Evolutionary conservation across 2,797 vertebrate genomes (phyloP), one percentile per base, ranked within the genome.

Genomic region (Carapus acus): DNA sequence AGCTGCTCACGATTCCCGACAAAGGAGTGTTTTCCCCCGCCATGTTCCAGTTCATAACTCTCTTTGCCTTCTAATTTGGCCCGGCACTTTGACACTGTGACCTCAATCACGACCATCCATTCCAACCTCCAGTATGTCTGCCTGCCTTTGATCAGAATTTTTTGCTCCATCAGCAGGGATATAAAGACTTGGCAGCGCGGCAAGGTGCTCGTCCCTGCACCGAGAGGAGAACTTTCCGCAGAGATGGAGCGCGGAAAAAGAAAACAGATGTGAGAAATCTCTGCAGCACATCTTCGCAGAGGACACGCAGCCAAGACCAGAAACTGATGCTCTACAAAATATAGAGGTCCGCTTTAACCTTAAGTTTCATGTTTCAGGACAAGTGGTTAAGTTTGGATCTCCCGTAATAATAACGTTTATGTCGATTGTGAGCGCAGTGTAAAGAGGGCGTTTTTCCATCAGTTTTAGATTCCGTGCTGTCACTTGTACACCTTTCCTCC

Each of bases 241-340:
- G 71, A 55, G 45, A 19, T 15, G 13, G 23, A 56, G 49, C 16
- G 33, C 6, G 29, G 15, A 75, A 62, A 78, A 55, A 46, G 20
- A 56, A 76, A 76, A 69, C 78, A 82, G 54, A 81, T 74, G 67
- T 52, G 47, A 49, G 43, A 56, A 43, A 67, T 27, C 29, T 59
- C 43, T 70, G 73, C 63, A 45, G 18, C 52, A 13, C 19, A 44
- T 51, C 49, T 48, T 31, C 20, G 11, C 11, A n/a, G n/a, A 23
- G 13, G 38, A 29, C 49, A n/a, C n/a, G n/a, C n/a, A n/a, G n/a
- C n/a, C n/a, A n/a, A 59, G 23, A 34, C 3, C 21, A 19, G 11
- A 40, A 17, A 46, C 9, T 27, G 37, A 59, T 45, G 18, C 43
- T 43, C 19, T 38, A 7, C 31, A 11, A 33, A 7, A 13, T 33